Evolutionary conservation across 2,888 invertebrate genomes (phyloP).

Genomic region (Asteroscopus sphinx): DNA sequence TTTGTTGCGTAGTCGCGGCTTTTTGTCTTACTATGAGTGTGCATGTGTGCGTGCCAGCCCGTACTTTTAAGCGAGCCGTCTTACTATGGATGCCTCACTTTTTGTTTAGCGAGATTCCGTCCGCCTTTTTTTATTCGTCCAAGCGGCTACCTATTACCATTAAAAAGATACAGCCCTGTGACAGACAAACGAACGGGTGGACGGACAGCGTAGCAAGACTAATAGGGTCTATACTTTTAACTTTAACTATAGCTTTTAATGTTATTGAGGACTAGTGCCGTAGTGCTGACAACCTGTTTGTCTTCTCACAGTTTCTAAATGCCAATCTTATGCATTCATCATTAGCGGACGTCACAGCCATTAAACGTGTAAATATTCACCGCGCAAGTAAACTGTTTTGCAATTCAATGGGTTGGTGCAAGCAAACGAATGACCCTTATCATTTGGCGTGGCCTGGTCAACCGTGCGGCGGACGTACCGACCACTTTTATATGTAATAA

Average conservation of each 20-base stretch:
- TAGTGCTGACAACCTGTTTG: constrained; percentile 63
- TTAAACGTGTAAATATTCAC: constrained; percentile 84
- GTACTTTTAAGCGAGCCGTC: too few species aligned
- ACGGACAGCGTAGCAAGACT: too few species aligned
- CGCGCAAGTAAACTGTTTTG: constrained; percentile 77
- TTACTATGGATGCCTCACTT: too few species aligned
- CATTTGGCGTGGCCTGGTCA: constrained; percentile 62
- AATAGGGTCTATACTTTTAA: too few species aligned
- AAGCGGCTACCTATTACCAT: too few species aligned
- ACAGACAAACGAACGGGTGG: too few species aligned
- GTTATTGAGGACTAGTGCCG: constrained; percentile 4
- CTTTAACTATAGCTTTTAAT: constrained; percentile 7
- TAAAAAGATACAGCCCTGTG: too few species aligned
- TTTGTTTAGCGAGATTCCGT: too few species aligned
- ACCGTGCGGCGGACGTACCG: constrained; percentile 47
- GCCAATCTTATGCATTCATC: constrained; percentile 74
- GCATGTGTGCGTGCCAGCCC: too few species aligned
- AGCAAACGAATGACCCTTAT: constrained; percentile 81
- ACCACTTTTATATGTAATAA: constrained; percentile 62
- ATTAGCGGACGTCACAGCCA: constrained; percentile 76
- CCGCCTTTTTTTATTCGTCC: too few species aligned
- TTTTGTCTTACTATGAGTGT: too few species aligned
- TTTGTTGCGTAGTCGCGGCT: too few species aligned
- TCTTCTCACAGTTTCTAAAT: constrained; percentile 74
- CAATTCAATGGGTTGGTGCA: constrained; percentile 80